phyloP scores from a whole-genome alignment of 2,797 vertebrate species.

The Anolis apletophallus region DNA sequence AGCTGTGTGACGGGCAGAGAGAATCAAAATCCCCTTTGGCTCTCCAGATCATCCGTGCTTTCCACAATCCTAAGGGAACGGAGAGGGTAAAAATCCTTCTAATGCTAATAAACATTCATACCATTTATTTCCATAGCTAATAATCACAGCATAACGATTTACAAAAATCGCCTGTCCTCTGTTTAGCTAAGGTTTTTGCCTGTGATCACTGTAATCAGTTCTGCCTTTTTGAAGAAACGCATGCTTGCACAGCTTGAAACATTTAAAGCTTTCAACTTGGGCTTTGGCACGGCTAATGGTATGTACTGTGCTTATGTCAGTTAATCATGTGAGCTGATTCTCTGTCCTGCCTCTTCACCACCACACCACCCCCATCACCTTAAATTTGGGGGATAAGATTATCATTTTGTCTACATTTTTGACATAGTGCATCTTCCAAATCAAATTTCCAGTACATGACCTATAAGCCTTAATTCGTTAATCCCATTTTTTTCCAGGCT shows the following conservation, averaged over 20 bases:
- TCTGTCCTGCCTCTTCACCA: constrained; percentile 46
- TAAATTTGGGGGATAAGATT: constrained; percentile 69
- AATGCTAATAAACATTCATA: constrained; percentile 61
- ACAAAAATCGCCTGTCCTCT: constrained; percentile 67
- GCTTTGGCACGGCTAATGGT: constrained; percentile 72
- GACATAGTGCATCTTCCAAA: constrained; percentile 65
- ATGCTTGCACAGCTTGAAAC: constrained; percentile 78
- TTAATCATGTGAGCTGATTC: constrained; percentile 74
- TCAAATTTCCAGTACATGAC: constrained; percentile 60
- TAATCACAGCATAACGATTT: constrained; percentile 65
- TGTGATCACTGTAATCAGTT: constrained; percentile 69
- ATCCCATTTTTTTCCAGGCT: not conserved
- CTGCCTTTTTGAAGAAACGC: constrained; percentile 70
- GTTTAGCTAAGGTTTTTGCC: constrained; percentile 68
- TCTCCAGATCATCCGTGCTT: constrained; percentile 46
- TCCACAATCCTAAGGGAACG: constrained; percentile 44
- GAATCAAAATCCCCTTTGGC: constrained; percentile 13
- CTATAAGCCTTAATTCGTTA: constrained; percentile 17
- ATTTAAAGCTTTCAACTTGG: constrained; percentile 76
- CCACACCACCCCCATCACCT: constrained; percentile 48
- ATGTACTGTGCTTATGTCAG: constrained; percentile 74
- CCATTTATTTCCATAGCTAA: constrained; percentile 64
- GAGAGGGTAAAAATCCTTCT: constrained; percentile 53
- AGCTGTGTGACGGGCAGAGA: not conserved
- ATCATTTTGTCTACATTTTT: constrained; percentile 38